Percentiles rank a stretch among this genome's conserved stretches.
These are phyloP conservation scores for Drosophila austrosaltans DNA, from an alignment of 2,888 invertebrate genomes.

Conservation along the genomic window DNA sequence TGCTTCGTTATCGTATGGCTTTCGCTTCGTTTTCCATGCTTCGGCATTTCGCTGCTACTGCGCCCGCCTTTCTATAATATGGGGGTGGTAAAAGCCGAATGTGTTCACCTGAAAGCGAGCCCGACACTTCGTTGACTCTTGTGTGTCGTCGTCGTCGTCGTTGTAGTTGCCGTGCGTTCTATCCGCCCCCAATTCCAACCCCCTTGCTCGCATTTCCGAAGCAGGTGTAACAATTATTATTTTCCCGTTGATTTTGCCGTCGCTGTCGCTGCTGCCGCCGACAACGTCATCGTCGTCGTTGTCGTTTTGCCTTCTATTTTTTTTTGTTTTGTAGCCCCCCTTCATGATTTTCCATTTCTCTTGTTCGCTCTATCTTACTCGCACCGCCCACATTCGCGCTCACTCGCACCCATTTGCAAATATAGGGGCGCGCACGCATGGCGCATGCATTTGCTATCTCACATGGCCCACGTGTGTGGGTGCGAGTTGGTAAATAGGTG, in stretches of 20 bases:
- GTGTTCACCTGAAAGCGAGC: constrained; percentile 68
- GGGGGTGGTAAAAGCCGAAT: constrained; percentile 48
- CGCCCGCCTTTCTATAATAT: constrained; percentile 7
- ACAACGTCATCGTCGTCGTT: constrained; percentile 44
- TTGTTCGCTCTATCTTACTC: constrained; percentile 54
- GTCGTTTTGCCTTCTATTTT: constrained; percentile 53
- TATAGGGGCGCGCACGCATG: constrained; percentile 63
- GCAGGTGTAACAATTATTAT: constrained; percentile 82
- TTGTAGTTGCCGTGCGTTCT: constrained; percentile 31
- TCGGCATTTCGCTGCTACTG: constrained; percentile 55
- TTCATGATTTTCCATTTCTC: constrained; percentile 58
- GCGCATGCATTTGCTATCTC: constrained; percentile 78
- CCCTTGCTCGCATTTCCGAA: constrained; percentile 69
- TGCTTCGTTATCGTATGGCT: constrained; percentile 17
- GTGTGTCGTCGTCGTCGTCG: constrained; percentile 41
- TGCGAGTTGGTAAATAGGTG: constrained; percentile 32
- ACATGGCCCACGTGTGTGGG: constrained; percentile 44
- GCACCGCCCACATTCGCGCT: constrained; percentile 40
- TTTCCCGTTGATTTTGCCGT: constrained; percentile 80
- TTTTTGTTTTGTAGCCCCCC: constrained; percentile 32
- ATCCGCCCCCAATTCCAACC: constrained; percentile 52
- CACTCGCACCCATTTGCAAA: constrained; percentile 44
- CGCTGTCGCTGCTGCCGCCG: constrained; percentile 52
- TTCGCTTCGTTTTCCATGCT: constrained; percentile 56
- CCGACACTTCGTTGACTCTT: constrained; percentile 42